These are phyloP conservation scores for Macrophya alboannulata DNA, from an alignment of 2,888 invertebrate genomes.

Conservation along the genomic window DNA sequence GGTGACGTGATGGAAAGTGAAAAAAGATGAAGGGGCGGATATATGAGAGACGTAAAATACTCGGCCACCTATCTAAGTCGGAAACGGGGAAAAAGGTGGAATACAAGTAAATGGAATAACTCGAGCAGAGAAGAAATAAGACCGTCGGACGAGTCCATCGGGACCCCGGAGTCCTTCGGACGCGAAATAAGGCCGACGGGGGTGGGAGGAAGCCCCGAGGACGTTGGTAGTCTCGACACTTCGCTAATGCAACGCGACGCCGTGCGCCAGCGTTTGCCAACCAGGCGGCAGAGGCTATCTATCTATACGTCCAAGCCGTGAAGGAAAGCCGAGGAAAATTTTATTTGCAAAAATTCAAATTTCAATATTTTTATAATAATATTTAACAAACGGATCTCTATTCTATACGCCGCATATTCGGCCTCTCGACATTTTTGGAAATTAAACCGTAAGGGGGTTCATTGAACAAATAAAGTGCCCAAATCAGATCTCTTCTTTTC, in stretches of 20 bases:
- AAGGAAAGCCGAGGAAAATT: neutral
- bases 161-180: slow-evolving; percentile 59
- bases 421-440: neutral
- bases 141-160: slow-evolving; percentile 56
- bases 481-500: neutral
- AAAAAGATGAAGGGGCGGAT: neutral
- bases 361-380: neutral
- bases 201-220: slow-evolving; percentile 67
- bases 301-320: neutral
- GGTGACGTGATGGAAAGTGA: neutral
- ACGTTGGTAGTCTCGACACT: slow-evolving; percentile 70
- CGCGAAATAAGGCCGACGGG: slow-evolving; percentile 64
- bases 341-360: neutral
- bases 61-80: neutral
- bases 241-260: slow-evolving; percentile 75
- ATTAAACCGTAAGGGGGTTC: neutral
- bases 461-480: neutral
- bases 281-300: slow-evolving; percentile 18
- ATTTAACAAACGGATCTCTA: neutral
- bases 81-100: neutral
- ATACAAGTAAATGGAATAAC: slow-evolving; percentile 38
- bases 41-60: neutral
- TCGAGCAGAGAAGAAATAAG: slow-evolving; percentile 35
- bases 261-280: slow-evolving; percentile 66
- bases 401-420: neutral